phyloP scores from a whole-genome alignment of 2,797 vertebrate species.

The Fratercula arctica region DNA sequence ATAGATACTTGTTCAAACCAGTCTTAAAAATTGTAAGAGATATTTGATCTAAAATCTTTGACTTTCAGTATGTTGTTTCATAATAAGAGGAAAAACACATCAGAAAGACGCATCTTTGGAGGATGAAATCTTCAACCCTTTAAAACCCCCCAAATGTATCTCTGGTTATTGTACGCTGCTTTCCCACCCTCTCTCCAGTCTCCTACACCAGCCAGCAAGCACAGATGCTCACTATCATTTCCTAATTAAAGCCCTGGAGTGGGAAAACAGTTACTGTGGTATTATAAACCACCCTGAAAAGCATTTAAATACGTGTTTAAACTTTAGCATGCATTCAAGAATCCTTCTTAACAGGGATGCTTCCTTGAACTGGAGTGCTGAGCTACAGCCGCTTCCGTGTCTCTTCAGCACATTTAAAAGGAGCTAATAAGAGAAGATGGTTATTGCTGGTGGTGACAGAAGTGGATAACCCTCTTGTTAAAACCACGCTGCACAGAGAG shows the following conservation, averaged over 20 bases:
- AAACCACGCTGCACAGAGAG: not conserved
- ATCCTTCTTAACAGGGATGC: not conserved
- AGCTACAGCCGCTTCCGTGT: not conserved
- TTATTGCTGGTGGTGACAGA: not conserved
- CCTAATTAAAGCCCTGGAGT: slow-evolving; percentile 6
- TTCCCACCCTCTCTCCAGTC: not conserved
- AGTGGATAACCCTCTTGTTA: not conserved
- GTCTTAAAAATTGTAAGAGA: not conserved
- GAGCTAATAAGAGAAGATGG: not conserved
- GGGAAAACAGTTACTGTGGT: not conserved
- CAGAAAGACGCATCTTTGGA: not conserved
- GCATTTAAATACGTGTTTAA: slow-evolving; percentile 5
- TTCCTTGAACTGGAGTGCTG: not conserved
- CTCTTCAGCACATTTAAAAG: not conserved
- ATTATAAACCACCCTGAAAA: slow-evolving; percentile 17
- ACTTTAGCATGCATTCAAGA: not conserved
- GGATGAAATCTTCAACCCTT: not conserved
- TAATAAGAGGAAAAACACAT: not conserved
- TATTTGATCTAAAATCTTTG: not conserved
- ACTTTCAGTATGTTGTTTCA: not conserved
- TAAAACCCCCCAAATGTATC: not conserved
- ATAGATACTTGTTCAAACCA: not conserved
- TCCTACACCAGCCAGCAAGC: not conserved
- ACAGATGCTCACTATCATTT: slow-evolving; percentile 31
- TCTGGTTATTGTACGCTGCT: not conserved